These are phyloP conservation scores for Pomatostomus ruficeps DNA, from an alignment of 2,113 vertebrate genomes.

Conservation along the genomic window DNA sequence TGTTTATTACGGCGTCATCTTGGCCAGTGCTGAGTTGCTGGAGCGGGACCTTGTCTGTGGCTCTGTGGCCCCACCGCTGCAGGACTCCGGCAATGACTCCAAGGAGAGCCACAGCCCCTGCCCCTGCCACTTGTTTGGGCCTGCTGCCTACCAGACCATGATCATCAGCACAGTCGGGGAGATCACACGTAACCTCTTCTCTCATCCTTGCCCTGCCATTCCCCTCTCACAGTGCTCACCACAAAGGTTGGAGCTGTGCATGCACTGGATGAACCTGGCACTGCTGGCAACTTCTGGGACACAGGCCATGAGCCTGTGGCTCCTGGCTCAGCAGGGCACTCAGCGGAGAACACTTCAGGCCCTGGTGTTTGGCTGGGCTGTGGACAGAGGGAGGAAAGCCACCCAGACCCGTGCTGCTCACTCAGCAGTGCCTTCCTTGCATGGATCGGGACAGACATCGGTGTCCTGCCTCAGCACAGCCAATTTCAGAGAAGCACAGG, in stretches of 20 bases:
- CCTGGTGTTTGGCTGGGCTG: neutral
- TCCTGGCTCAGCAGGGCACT: neutral
- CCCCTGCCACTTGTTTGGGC: slow-evolving; percentile 80
- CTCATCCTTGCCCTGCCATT: neutral
- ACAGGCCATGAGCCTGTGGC: neutral
- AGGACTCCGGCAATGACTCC: slow-evolving; percentile 8
- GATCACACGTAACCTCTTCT: slow-evolving; percentile 76
- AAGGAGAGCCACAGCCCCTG: slow-evolving; percentile 72
- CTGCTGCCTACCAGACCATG: slow-evolving; percentile 83
- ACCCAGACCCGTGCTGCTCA: neutral
- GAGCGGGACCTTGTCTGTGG: slow-evolving; percentile 84
- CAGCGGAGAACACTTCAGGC: fast-evolving
- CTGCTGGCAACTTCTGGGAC: neutral
- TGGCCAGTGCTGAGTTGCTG: slow-evolving; percentile 88
- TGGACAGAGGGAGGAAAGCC: neutral
- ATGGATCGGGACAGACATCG: neutral
- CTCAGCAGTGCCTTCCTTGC: fast-evolving
- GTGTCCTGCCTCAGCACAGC: neutral
- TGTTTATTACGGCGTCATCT: slow-evolving; percentile 86
- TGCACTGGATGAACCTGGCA: no score
- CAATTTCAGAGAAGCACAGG: neutral
- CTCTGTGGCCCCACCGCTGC: neutral
- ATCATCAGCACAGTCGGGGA: slow-evolving; percentile 90
- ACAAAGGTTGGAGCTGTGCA: neutral
- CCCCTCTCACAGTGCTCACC: neutral